Percentiles rank a stretch among this genome's conserved stretches.
phyloP scores from a whole-genome alignment of 2,797 vertebrate genomes.

The Coregonus suidteri region DNA sequence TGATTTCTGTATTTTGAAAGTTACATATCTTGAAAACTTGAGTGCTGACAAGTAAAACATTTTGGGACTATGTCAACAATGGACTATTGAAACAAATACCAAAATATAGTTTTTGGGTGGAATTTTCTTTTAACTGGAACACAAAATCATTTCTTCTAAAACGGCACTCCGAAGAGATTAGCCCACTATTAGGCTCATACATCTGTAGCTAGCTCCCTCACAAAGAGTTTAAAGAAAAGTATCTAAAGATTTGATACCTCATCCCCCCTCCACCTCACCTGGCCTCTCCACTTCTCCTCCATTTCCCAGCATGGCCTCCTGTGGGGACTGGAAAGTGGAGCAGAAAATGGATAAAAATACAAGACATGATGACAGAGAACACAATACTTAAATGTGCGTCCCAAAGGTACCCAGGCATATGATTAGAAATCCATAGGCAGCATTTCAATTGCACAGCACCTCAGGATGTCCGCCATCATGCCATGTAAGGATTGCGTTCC shows the following conservation, averaged over 20 bases:
- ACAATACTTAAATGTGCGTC: conserved; percentile 25
- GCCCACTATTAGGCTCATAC: background rate
- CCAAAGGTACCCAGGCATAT: conserved; percentile 20
- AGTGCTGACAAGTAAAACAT: no score
- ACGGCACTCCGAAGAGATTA: background rate
- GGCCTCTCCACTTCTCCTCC: background rate
- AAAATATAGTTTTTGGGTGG: no score
- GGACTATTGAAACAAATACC: no score
- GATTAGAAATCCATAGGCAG: conserved; percentile 13
- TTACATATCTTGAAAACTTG: no score
- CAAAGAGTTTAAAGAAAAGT: conserved; percentile 26
- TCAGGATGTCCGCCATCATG: conserved; percentile 18
- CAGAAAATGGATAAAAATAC: conserved; percentile 23
- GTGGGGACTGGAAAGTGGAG: conserved; percentile 26
- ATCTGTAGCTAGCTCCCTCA: background rate
- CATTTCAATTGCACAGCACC: conserved; percentile 2
- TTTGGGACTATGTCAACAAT: no score
- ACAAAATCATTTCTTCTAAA: conserved; percentile 3
- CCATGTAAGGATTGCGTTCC: conserved; percentile 10
- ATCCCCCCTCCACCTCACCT: background rate
- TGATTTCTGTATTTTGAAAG: no score
- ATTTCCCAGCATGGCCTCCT: conserved; percentile 8
- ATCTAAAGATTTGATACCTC: conserved; percentile 20
- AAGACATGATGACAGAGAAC: conserved; percentile 28
- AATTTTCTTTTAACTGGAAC: background rate